A percentile compares a stretch with the other conserved stretches of the same genome.
phyloP scores from a whole-genome alignment of 2,113 vertebrate genomes.

The Melanotaenia duboulayi region DNA sequence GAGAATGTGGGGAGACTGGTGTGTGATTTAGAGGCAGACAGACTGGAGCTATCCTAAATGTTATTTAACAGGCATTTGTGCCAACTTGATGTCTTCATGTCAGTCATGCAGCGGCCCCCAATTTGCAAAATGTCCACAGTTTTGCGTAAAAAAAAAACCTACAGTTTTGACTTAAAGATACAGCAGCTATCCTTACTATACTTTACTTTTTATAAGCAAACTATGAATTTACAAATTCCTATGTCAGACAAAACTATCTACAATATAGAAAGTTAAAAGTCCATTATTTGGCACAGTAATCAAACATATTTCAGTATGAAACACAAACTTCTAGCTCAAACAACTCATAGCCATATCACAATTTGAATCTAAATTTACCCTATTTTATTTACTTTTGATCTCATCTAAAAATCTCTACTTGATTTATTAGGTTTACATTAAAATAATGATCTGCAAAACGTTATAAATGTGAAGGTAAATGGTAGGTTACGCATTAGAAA shows the following conservation, averaged over 20 bases:
- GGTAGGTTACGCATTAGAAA: neutral
- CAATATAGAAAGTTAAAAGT: neutral
- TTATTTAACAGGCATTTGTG: constrained; percentile 1
- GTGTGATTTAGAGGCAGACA: constrained; percentile 51
- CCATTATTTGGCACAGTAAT: neutral
- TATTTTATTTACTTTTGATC: too few species aligned
- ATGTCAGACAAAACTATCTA: neutral
- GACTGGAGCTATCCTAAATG: constrained; percentile 6
- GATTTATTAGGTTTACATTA: too few species aligned
- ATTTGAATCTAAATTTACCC: too few species aligned
- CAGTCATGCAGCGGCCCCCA: neutral
- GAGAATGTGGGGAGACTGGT: constrained; percentile 29
- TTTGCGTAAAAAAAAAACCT: neutral
- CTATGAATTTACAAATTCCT: neutral
- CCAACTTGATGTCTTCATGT: neutral
- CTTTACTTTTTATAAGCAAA: neutral
- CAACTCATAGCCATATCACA: too few species aligned
- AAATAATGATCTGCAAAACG: too few species aligned
- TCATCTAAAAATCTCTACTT: too few species aligned
- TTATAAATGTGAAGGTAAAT: too few species aligned
- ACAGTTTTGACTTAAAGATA: neutral
- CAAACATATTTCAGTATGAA: constrained; percentile 6
- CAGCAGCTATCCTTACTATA: too few species aligned
- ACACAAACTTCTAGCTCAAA: too few species aligned
- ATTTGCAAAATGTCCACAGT: neutral